Conservation (phyloP, 2,888 invertebrate genomes). For the Stenolophus ochropezus region DNA sequence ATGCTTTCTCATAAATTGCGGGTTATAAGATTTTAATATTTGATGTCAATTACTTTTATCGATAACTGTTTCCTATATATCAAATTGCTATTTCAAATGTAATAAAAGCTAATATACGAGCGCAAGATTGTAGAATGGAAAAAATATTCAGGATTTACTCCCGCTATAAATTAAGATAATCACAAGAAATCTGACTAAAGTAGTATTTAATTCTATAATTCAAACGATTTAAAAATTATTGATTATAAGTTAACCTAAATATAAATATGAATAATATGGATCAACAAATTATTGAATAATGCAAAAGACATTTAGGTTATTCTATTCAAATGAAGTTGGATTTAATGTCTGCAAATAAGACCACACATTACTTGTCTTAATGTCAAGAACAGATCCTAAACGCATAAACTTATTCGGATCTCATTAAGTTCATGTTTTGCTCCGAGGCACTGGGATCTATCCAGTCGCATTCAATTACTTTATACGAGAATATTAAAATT, state of each 20-base stretch:
- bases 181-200: slow-evolving; percentile 2
- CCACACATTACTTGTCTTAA: slow-evolving; percentile 14
- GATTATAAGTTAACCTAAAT: slow-evolving; percentile 34
- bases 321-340: not conserved
- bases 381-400: slow-evolving; percentile 9
- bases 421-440: slow-evolving; percentile 22
- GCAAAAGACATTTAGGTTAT: not conserved
- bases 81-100: not conserved
- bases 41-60: slow-evolving; percentile 5
- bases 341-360: slow-evolving; percentile 5
- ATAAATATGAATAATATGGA: not conserved
- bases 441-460: not conserved
- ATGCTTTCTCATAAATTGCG: too few species aligned
- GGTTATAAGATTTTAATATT: slow-evolving; percentile 1
- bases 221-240: slow-evolving; percentile 9
- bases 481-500: slow-evolving; percentile 32
- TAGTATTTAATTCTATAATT: slow-evolving; percentile 11
- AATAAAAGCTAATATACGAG: slow-evolving; percentile 9
- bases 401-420: slow-evolving; percentile 22
- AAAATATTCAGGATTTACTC: slow-evolving; percentile 25
- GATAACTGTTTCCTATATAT: not conserved
- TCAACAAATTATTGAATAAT: not conserved
- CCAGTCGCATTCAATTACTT: slow-evolving; percentile 9
- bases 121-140: slow-evolving; percentile 12
- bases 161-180: not conserved